phyloP scores from a whole-genome alignment of 2,888 invertebrate species.

The Drosophila ustulata region DNA sequence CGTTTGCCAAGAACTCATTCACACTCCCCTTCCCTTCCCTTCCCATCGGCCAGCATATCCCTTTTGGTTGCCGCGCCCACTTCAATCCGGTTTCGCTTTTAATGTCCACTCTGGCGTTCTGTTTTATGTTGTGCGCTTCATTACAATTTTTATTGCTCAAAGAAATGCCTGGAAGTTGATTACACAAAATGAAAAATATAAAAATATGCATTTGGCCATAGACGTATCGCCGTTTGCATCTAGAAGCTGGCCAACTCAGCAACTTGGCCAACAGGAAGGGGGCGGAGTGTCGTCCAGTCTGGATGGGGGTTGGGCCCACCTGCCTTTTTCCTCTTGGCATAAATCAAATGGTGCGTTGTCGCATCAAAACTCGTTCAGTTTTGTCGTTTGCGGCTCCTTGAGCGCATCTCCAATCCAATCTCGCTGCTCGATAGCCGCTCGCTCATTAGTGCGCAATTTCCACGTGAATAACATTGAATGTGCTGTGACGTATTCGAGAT shows the following conservation, averaged over 20 bases:
- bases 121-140: constrained; percentile 72
- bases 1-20: constrained; percentile 16
- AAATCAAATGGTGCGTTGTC: constrained; percentile 74
- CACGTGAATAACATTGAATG: constrained; percentile 80
- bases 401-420: not conserved
- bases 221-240: constrained; percentile 36
- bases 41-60: not conserved
- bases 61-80: constrained; percentile 6
- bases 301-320: constrained; percentile 29
- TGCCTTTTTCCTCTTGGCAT: constrained; percentile 49
- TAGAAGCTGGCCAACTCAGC: constrained; percentile 30
- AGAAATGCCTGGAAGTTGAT: constrained; percentile 57
- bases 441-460: constrained; percentile 76
- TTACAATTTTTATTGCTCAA: constrained; percentile 74
- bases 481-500: constrained; percentile 76
- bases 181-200: constrained; percentile 22
- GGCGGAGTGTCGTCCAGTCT: constrained; percentile 14
- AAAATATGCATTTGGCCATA: constrained; percentile 35
- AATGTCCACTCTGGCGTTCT: constrained; percentile 60
- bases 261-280: constrained; percentile 13
- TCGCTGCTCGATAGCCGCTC: constrained; percentile 1
- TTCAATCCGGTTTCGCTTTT: constrained; percentile 43
- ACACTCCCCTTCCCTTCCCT: not conserved
- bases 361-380: constrained; percentile 62
- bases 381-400: constrained; percentile 20